Conservation (phyloP, 2,888 invertebrate species). For the Mesorhabditis sp. region DNA sequence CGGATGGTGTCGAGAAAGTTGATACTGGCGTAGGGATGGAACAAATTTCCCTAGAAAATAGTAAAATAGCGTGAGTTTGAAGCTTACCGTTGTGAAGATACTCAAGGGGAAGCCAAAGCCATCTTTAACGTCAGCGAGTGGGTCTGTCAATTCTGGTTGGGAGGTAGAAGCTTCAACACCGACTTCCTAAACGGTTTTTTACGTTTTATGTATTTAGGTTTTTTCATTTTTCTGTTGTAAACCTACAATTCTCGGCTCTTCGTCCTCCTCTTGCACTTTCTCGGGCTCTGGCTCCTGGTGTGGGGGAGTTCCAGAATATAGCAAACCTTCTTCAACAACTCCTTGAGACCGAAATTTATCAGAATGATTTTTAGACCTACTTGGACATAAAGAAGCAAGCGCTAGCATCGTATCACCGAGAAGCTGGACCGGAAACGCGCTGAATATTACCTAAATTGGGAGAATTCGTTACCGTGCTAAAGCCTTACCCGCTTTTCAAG, state of each 20-base stretch:
- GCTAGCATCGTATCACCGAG: slow-evolving; percentile 82
- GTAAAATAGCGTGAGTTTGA: not conserved
- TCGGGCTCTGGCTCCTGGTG: not conserved
- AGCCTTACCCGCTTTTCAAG: slow-evolving; percentile 70
- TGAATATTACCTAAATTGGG: slow-evolving; percentile 74
- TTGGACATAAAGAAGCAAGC: slow-evolving; percentile 83
- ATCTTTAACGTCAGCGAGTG: slow-evolving; percentile 57
- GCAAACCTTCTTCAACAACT: slow-evolving; percentile 52
- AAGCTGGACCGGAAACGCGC: slow-evolving; percentile 84
- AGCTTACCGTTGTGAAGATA: slow-evolving; percentile 73
- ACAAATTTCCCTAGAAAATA: slow-evolving; percentile 73
- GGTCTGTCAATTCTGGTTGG: too few species aligned
- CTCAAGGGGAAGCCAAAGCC: slow-evolving; percentile 83
- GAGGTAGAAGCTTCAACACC: too few species aligned
- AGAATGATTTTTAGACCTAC: slow-evolving; percentile 46
- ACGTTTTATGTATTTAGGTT: too few species aligned
- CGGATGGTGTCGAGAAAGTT: slow-evolving; percentile 87
- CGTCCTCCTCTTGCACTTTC: too few species aligned
- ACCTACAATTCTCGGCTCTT: too few species aligned
- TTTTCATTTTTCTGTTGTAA: too few species aligned
- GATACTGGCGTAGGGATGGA: slow-evolving; percentile 89
- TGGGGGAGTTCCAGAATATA: slow-evolving; percentile 22
- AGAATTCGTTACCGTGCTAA: not conserved
- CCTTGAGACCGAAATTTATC: slow-evolving; percentile 22
- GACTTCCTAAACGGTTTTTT: too few species aligned